Percentiles rank a stretch among this genome's conserved stretches.
Evolutionary conservation across 92 coral and sea anemone species (phyloP).

Genomic region (Virgularia gustaviana): DNA sequence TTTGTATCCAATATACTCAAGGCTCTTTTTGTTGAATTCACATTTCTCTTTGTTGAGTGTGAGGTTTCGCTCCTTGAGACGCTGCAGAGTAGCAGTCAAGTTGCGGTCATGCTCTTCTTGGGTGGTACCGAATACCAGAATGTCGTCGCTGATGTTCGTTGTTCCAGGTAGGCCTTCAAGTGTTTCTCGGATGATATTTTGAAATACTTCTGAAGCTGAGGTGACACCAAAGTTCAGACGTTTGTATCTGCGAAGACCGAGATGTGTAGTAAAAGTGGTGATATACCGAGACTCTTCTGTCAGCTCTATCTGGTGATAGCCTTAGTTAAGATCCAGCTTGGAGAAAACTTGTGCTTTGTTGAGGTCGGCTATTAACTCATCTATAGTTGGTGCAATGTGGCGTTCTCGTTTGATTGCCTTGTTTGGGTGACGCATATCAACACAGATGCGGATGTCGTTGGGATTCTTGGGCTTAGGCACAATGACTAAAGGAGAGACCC

Average conservation of each 20-base stretch:
- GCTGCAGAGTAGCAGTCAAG: no score
- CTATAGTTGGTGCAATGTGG: neutral
- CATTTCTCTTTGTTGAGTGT: no score
- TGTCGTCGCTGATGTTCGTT: no score
- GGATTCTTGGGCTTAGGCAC: slow-evolving; percentile 28
- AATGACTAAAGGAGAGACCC: slow-evolving; percentile 20
- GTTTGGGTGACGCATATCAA: slow-evolving; percentile 13
- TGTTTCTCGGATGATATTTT: neutral
- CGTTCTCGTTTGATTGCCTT: slow-evolving; percentile 5
- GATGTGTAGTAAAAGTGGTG: neutral
- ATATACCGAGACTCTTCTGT: slow-evolving; percentile 5
- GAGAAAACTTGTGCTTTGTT: neutral
- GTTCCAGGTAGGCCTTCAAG: neutral
- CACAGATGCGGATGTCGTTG: slow-evolving; percentile 22
- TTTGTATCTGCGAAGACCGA: neutral
- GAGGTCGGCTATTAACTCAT: neutral
- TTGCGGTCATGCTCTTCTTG: no score
- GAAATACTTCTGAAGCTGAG: neutral
- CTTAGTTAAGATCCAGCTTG: neutral
- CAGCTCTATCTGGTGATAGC: slow-evolving; percentile 2
- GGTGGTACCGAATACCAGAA: no score
- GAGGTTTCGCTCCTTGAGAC: no score
- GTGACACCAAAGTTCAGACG: neutral
- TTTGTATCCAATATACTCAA: neutral
- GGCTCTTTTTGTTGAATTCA: no score